Percentiles rank a stretch among this genome's conserved stretches.
Evolutionary conservation across 2,797 vertebrate genomes (phyloP).

Genomic region (Paguma larvata): DNA sequence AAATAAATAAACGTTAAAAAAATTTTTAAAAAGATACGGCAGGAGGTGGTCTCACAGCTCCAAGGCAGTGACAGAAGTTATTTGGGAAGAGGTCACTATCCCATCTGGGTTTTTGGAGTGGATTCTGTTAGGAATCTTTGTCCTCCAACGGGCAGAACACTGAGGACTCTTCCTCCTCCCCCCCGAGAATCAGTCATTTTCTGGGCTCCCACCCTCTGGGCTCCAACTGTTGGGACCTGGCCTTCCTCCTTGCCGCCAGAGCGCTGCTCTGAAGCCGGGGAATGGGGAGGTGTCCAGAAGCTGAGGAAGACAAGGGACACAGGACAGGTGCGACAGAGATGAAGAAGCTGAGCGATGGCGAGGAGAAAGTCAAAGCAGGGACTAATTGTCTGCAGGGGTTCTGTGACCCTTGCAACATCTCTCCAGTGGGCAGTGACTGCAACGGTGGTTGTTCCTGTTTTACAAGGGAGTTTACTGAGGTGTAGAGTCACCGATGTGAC

Average conservation of each 20-base stretch:
- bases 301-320: not conserved
- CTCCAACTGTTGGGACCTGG: not conserved
- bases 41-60: not conserved
- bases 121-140: not conserved
- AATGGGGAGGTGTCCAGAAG: not conserved
- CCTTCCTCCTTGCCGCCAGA: not conserved
- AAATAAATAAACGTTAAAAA: too few species aligned
- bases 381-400: not conserved
- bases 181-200: not conserved
- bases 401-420: not conserved
- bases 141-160: not conserved
- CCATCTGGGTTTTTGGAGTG: not conserved
- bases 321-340: not conserved
- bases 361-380: not conserved
- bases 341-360: not conserved
- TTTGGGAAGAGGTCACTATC: not conserved
- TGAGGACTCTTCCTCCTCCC: not conserved
- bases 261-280: not conserved
- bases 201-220: not conserved
- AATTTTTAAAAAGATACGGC: not conserved
- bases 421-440: not conserved
- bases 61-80: not conserved
- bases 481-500: not conserved
- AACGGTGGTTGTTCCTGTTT: not conserved
- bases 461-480: not conserved